A percentile compares a stretch with the other conserved stretches of the same genome.
Evolutionary conservation across 2,113 vertebrate genomes (phyloP).

Genomic region (Spea bombifrons): DNA sequence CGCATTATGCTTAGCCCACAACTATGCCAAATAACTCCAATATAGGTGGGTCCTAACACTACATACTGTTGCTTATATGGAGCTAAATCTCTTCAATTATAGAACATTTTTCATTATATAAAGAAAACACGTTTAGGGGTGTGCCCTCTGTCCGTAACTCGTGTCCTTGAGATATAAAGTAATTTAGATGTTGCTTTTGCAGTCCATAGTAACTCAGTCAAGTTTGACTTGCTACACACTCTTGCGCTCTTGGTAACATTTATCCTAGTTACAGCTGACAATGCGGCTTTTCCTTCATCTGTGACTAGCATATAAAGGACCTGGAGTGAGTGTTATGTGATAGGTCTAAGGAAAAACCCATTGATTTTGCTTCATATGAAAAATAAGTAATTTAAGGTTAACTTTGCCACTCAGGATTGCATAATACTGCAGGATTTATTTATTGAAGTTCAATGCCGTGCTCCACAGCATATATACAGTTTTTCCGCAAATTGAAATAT

Average conservation of each 20-base stretch:
- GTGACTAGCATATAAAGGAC: constrained; percentile 38
- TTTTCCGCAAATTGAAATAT: neutral
- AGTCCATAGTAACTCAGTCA: constrained; percentile 44
- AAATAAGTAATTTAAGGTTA: constrained; percentile 10
- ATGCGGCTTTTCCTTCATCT: constrained; percentile 43
- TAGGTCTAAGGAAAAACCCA: constrained; percentile 7
- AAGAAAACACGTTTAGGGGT: constrained; percentile 9
- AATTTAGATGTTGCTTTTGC: constrained; percentile 39
- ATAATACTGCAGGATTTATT: neutral
- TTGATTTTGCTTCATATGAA: constrained; percentile 28
- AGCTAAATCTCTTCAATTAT: constrained; percentile 7
- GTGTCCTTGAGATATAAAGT: constrained; percentile 46
- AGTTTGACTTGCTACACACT: constrained; percentile 45
- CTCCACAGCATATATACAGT: neutral
- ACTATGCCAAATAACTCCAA: too few species aligned
- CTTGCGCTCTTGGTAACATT: constrained; percentile 39
- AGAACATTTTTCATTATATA: neutral
- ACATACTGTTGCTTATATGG: neutral
- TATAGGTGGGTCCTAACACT: too few species aligned
- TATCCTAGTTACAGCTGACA: constrained; percentile 48
- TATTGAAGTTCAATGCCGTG: neutral
- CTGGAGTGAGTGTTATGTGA: neutral
- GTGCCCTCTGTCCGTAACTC: constrained; percentile 25
- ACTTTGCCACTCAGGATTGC: constrained; percentile 1
- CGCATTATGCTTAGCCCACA: too few species aligned